A percentile compares a stretch with the other conserved stretches of the same genome.
phyloP scores from a whole-genome alignment of 2,113 vertebrate species.

The Clarias magur region DNA sequence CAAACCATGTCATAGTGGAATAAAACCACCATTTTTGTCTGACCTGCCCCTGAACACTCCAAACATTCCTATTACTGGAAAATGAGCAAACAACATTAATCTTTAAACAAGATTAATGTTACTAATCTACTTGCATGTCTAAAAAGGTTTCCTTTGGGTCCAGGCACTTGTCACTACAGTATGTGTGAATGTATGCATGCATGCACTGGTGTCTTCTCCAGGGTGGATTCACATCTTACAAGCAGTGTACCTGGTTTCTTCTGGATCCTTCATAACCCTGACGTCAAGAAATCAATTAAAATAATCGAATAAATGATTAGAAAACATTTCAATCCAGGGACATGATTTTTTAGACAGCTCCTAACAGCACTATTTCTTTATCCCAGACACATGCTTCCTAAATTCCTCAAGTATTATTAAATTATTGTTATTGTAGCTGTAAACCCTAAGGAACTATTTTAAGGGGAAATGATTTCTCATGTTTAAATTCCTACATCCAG shows the following conservation, averaged over 20 bases:
- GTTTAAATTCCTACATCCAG: background rate
- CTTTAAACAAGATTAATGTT: background rate
- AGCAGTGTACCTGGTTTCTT: background rate
- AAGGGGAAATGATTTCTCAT: background rate
- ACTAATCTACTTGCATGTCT: background rate
- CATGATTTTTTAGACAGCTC: background rate
- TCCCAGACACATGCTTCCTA: background rate
- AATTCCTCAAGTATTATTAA: background rate
- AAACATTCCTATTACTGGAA: background rate
- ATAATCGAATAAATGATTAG: background rate
- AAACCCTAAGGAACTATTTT: conserved; percentile 2
- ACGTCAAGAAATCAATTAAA: background rate
- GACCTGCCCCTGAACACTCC: background rate
- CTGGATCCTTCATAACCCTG: background rate
- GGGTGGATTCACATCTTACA: background rate
- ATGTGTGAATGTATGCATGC: background rate
- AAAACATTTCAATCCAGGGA: background rate
- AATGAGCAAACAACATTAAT: background rate
- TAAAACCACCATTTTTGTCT: background rate
- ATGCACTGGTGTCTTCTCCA: background rate
- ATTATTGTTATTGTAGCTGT: background rate
- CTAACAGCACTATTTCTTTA: background rate
- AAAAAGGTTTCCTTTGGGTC: background rate
- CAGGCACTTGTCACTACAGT: background rate
- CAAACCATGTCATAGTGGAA: background rate